Conservation (phyloP, 2,113 vertebrate species). For the Eonycteris spelaea region DNA sequence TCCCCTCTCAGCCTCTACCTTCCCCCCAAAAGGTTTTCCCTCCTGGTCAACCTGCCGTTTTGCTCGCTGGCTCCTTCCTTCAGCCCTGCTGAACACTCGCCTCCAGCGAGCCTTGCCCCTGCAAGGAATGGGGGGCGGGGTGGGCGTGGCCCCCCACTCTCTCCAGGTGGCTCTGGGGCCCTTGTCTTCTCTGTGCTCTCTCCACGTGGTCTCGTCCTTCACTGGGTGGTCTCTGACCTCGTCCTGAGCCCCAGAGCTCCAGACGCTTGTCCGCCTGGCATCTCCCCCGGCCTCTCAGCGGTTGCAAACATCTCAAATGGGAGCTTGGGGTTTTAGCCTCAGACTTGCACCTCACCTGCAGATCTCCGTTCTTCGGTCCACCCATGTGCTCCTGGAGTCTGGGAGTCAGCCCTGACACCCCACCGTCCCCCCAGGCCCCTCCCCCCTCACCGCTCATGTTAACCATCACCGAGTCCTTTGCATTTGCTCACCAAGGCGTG, state of each 20-base stretch:
- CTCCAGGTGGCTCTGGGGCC: rapidly evolving
- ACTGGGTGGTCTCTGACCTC: background rate
- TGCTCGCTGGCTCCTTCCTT: background rate
- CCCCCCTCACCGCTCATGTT: background rate
- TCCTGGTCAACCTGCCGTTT: background rate
- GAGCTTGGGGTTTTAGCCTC: background rate
- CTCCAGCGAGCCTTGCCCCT: background rate
- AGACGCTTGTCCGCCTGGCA: background rate
- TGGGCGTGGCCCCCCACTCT: background rate
- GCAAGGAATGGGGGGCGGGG: background rate
- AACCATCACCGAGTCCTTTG: background rate
- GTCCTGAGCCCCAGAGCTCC: background rate
- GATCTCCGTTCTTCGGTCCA: no score
- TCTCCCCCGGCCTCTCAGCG: background rate
- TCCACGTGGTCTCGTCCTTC: background rate
- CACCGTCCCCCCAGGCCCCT: background rate
- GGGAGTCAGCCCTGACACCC: background rate
- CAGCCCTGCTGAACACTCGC: background rate
- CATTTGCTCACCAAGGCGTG: background rate
- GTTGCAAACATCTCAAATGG: background rate
- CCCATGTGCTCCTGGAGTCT: background rate
- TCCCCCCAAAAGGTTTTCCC: no score
- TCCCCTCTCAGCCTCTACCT: no score
- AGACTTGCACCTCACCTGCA: background rate
- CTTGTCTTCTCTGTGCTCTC: background rate